Evolutionary conservation across 2,888 invertebrate species (phyloP).

Genomic region (Drosophila nigricruria): DNA sequence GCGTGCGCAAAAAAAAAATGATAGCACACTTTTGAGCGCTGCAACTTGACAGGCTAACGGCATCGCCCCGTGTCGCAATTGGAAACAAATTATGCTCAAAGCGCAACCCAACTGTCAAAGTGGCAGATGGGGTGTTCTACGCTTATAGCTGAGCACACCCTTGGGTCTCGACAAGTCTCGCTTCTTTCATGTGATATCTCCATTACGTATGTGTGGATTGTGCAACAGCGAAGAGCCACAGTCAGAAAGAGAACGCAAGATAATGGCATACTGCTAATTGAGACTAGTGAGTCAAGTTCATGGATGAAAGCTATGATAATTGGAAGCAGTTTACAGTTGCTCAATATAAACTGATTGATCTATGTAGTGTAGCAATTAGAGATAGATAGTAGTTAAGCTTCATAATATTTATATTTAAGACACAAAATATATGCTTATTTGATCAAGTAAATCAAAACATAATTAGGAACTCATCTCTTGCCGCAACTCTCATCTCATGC

Average conservation of each 20-base stretch:
- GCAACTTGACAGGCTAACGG: slow-evolving; percentile 53
- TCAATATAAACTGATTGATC: not conserved
- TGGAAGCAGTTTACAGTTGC: not conserved
- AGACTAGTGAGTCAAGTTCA: slow-evolving; percentile 42
- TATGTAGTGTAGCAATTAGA: no score
- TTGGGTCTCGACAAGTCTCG: slow-evolving; percentile 26
- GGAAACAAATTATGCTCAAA: slow-evolving; percentile 80
- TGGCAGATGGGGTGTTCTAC: slow-evolving; percentile 32
- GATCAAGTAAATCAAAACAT: not conserved
- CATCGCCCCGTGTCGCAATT: slow-evolving; percentile 62
- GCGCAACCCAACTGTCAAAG: slow-evolving; percentile 66
- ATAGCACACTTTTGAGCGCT: slow-evolving; percentile 50
- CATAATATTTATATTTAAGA: no score
- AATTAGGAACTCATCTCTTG: not conserved
- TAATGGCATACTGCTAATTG: not conserved
- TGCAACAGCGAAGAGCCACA: not conserved
- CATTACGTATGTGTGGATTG: slow-evolving; percentile 42
- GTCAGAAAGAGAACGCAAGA: not conserved
- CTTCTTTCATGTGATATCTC: slow-evolving; percentile 38
- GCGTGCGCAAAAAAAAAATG: slow-evolving; percentile 36
- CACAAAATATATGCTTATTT: no score
- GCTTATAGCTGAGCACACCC: slow-evolving; percentile 35
- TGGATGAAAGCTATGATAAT: not conserved
- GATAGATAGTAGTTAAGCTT: no score
- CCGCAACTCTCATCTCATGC: not conserved